Conservation (phyloP, 2,888 invertebrate genomes). For the Meghimatium bilineatum region DNA sequence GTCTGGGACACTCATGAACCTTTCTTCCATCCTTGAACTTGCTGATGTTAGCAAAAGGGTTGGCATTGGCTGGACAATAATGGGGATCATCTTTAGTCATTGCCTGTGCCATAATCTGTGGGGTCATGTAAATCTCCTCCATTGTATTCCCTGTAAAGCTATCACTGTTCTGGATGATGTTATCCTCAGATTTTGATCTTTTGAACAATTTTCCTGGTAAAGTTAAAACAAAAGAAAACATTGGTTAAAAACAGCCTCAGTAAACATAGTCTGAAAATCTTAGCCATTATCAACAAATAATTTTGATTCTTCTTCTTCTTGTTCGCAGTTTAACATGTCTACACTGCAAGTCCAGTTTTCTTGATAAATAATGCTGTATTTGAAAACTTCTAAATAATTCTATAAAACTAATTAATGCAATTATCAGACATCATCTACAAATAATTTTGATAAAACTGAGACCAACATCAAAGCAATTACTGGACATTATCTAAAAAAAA, state of each 20-base stretch:
- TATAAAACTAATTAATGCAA: too few species aligned
- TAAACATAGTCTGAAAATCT: background rate
- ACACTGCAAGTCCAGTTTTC: too few species aligned
- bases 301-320: too few species aligned
- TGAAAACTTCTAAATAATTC: too few species aligned
- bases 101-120: constrained; percentile 83
- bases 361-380: too few species aligned
- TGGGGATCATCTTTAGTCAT: constrained; percentile 83
- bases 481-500: too few species aligned
- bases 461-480: too few species aligned
- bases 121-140: constrained; percentile 76
- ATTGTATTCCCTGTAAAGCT: constrained; percentile 28
- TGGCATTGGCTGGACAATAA: constrained; percentile 73
- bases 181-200: constrained; percentile 71
- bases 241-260: background rate
- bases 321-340: too few species aligned
- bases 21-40: constrained; percentile 70
- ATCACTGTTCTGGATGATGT: constrained; percentile 67
- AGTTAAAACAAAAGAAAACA: background rate
- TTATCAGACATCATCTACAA: too few species aligned
- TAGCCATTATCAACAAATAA: too few species aligned
- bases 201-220: constrained; percentile 55
- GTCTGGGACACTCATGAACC: constrained; percentile 62
- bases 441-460: too few species aligned
- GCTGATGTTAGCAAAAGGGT: constrained; percentile 71